Percentiles rank a stretch among this genome's conserved stretches.
Conservation (phyloP, 2,888 invertebrate genomes). For the Tachina fera region DNA sequence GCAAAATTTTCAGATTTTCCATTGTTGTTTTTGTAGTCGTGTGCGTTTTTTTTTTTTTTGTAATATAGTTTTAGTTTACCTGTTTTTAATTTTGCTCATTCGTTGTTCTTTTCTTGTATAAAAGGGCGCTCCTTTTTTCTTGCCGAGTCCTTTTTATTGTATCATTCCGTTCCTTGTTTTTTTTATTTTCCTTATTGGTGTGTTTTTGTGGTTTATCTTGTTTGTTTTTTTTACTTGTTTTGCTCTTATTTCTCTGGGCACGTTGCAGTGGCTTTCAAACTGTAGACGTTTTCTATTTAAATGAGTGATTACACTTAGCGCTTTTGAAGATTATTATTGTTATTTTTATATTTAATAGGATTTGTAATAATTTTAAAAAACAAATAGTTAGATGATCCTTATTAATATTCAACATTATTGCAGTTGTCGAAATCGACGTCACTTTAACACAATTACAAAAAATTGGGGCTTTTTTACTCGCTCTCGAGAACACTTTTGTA, state of each 20-base stretch:
- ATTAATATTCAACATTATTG: no score
- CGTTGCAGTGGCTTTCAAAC: constrained; percentile 40
- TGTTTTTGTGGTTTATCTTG: constrained; percentile 23
- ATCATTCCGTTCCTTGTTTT: constrained; percentile 53
- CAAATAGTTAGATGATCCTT: no score
- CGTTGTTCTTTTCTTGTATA: constrained; percentile 12
- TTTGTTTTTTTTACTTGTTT: constrained; percentile 29
- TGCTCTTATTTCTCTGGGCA: constrained; percentile 4
- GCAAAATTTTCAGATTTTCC: constrained; percentile 48
- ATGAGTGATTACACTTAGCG: no score
- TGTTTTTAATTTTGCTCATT: constrained; percentile 39
- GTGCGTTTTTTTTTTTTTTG: constrained; percentile 8
- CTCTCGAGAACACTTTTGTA: no score
- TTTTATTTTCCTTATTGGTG: not conserved
- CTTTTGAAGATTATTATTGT: no score
- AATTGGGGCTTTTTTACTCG: no score
- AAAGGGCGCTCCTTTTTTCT: constrained; percentile 71
- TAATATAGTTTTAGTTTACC: constrained; percentile 42
- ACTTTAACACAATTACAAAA: no score
- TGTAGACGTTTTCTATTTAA: not conserved
- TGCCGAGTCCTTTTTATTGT: constrained; percentile 55
- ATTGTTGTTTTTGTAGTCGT: constrained; percentile 23
- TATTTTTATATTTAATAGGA: no score
- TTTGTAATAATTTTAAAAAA: no score
- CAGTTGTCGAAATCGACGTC: no score